Conservation (phyloP, 2,888 invertebrate species). For the Folsomia candida region DNA sequence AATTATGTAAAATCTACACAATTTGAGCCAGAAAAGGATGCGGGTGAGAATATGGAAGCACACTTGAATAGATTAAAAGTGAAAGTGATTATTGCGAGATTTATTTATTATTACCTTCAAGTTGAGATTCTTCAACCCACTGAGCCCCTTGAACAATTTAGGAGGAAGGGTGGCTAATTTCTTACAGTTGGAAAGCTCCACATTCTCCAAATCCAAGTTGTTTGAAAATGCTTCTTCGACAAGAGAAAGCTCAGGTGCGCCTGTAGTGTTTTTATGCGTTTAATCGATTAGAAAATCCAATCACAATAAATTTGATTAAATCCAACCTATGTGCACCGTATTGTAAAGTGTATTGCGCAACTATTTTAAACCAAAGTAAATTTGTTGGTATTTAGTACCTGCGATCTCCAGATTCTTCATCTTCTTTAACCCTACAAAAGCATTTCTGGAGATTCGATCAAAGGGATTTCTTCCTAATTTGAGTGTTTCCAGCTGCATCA, state of each 20-base stretch:
- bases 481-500: constrained; percentile 74
- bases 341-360: no score
- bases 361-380: no score
- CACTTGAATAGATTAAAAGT: no score
- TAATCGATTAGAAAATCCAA: no score
- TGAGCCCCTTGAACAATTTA: constrained; percentile 72
- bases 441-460: constrained; percentile 65
- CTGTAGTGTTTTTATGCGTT: no score
- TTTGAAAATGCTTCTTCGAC: constrained; percentile 75
- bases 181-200: constrained; percentile 74
- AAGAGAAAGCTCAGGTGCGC: constrained; percentile 69
- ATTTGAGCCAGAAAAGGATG: no score
- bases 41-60: no score
- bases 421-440: constrained; percentile 72
- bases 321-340: no score
- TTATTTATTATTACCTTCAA: constrained; percentile 60
- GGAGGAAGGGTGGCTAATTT: constrained; percentile 70
- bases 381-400: no score
- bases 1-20: no score
- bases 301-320: no score
- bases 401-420: constrained; percentile 71
- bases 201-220: constrained; percentile 75
- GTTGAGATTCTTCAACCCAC: constrained; percentile 72
- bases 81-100: no score
- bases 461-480: constrained; percentile 82